Evolutionary conservation across 2,113 vertebrate genomes (phyloP), one percentile per base, ranked within the genome.

Genomic region (Lynx canadensis): DNA sequence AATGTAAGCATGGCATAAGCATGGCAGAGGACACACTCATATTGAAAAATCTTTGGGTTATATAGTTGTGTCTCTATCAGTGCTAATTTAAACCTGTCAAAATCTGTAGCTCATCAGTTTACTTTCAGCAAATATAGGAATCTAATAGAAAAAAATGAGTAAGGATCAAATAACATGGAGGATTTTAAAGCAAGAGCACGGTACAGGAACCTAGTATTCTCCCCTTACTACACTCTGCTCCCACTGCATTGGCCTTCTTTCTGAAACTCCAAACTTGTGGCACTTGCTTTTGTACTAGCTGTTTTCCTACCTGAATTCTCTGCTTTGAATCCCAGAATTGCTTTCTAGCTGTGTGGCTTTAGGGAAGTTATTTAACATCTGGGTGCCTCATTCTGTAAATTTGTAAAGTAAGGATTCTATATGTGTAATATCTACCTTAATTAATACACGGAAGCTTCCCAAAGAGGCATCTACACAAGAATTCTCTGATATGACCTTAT

Each of bases 191-290:
- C 69, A 80, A 60, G 12, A 38, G 4, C 10, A 8, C 7, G 0
- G 0, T 66, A 3, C 13, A 14, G 38, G 38, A 23, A 52, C n/a
- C 16, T 57, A 5, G 2, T 29, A 9, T 6, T 27, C 52, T 36
- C 4, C 38, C 3, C 5, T 2, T 36, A 31, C 38, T 11, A 48
- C 4, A 15, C 7, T 36, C 3, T 11, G 9, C 14, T 74, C 25
- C 2, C 2, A 2, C 0, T 2, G 0, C 14, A 0, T 2, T 69
- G 4, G 3, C 19, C 15, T 60, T 52, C 2, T 41, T 19, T 38
- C 60, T 65, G 60, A 63, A 63, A 68, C 25, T 33, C 18, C 7
- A 73, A 18, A 3, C 3, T 36, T 52, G 12, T 68, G 69, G 31
- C 19, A 63, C 8, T 27, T 74, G 18, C 27, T 68, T n/a, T 57